phyloP scores from a whole-genome alignment of 2,113 vertebrate genomes.

The Crotalus helleri region DNA sequence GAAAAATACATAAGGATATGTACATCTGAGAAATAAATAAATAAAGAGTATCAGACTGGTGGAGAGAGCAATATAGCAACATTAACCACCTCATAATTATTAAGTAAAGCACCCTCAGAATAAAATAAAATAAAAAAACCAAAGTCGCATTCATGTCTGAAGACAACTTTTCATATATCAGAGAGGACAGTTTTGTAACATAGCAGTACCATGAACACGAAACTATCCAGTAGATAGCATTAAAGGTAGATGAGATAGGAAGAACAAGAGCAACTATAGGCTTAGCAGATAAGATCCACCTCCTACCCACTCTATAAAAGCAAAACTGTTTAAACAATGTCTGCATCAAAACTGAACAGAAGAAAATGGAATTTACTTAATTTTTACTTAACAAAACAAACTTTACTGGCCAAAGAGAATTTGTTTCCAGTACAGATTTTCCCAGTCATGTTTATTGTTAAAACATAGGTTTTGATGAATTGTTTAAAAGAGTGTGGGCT shows the following conservation, averaged over 20 bases:
- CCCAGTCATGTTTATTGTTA: conserved; percentile 32
- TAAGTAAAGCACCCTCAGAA: neutral
- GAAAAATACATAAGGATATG: neutral
- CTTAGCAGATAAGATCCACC: neutral
- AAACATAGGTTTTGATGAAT: conserved; percentile 10
- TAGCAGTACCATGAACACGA: neutral
- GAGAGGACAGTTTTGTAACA: neutral
- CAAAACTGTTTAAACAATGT: neutral
- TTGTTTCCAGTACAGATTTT: neutral
- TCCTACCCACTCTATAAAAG: neutral
- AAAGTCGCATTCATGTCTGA: neutral
- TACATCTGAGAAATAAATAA: neutral
- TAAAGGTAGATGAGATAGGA: neutral
- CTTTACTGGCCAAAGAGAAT: neutral
- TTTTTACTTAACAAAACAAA: neutral
- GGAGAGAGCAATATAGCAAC: neutral
- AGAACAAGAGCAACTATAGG: neutral
- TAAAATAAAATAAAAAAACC: neutral
- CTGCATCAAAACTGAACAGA: neutral
- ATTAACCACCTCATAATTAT: neutral
- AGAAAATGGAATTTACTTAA: neutral
- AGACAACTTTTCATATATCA: neutral
- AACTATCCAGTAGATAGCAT: neutral
- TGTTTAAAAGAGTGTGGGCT: conserved; percentile 1
- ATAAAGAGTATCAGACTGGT: neutral